Conservation (phyloP, 1,140 invertebrate species). For the Trachelipus rathkii region DNA sequence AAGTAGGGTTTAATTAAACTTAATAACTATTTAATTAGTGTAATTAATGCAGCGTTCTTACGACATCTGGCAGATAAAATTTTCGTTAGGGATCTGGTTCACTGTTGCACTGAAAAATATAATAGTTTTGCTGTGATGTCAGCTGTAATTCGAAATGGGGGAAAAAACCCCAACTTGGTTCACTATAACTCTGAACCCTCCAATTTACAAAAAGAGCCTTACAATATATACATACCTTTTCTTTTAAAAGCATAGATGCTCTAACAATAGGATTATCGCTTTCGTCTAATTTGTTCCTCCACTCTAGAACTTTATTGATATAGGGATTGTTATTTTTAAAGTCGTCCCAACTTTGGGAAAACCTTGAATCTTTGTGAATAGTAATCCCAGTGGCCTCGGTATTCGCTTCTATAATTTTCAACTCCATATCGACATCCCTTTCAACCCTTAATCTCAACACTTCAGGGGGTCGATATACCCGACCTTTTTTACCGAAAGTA, state of each 20-base stretch:
- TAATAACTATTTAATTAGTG: too few species aligned
- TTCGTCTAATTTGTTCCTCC: slow-evolving; percentile 97
- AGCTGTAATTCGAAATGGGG: too few species aligned
- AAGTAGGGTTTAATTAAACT: too few species aligned
- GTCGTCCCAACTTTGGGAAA: slow-evolving; percentile 97
- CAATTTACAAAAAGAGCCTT: too few species aligned
- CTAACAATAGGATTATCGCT: slow-evolving; percentile 92
- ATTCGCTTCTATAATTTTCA: slow-evolving; percentile 57
- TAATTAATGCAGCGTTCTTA: too few species aligned
- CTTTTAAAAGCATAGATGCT: slow-evolving; percentile 83
- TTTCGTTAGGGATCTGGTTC: too few species aligned
- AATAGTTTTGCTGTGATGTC: too few species aligned
- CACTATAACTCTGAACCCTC: too few species aligned
- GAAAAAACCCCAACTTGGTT: too few species aligned
- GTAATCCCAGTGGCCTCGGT: slow-evolving; percentile 82
- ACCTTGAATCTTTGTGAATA: slow-evolving; percentile 90
- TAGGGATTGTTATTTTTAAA: slow-evolving; percentile 97
- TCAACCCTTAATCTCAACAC: slow-evolving; percentile 35
- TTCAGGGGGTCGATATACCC: slow-evolving; percentile 42
- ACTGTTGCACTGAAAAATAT: too few species aligned
- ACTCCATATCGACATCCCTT: slow-evolving; percentile 30
- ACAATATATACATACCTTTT: slow-evolving; percentile 78
- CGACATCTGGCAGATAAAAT: too few species aligned
- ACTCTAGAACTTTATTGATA: slow-evolving; percentile 93
- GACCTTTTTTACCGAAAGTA: slow-evolving; percentile 67